Percentiles rank a stretch among this genome's conserved stretches.
These are phyloP conservation scores for Penaeus monodon DNA, from an alignment of 2,888 invertebrate genomes.

Conservation along the genomic window DNA sequence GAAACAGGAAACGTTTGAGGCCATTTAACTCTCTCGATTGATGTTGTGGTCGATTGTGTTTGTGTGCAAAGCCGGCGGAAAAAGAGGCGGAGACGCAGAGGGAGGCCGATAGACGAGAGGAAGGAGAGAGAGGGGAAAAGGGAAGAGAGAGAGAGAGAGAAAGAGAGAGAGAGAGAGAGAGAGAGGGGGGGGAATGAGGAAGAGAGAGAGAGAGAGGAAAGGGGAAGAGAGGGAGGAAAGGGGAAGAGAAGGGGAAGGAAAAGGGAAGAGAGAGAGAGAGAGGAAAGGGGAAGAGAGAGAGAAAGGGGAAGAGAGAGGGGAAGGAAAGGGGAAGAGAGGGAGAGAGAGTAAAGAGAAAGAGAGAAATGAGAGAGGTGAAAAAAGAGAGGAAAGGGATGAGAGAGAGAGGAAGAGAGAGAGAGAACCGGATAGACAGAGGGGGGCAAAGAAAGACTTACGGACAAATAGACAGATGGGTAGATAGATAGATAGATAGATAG, in stretches of 20 bases:
- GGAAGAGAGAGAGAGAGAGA: not conserved
- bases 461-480: too few relatives aligned
- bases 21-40: not conserved
- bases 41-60: not conserved
- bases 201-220: too few relatives aligned
- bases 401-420: slow-evolving; percentile 1
- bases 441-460: too few relatives aligned
- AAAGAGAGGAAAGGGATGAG: not conserved
- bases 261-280: not conserved
- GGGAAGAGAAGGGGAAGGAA: not conserved
- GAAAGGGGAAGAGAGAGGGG: not conserved
- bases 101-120: not conserved
- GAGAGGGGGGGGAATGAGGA: not conserved
- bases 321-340: not conserved
- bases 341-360: not conserved
- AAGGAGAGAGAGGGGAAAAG: not conserved
- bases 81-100: not conserved
- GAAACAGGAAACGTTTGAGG: not conserved
- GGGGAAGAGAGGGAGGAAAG: not conserved
- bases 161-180: not conserved
- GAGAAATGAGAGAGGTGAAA: too few relatives aligned
- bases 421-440: too few relatives aligned
- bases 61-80: not conserved
- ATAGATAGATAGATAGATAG: too few relatives aligned
- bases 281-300: not conserved